Evolutionary conservation across 2,888 invertebrate species (phyloP).

Genomic region (Trachelus troglodyta): DNA sequence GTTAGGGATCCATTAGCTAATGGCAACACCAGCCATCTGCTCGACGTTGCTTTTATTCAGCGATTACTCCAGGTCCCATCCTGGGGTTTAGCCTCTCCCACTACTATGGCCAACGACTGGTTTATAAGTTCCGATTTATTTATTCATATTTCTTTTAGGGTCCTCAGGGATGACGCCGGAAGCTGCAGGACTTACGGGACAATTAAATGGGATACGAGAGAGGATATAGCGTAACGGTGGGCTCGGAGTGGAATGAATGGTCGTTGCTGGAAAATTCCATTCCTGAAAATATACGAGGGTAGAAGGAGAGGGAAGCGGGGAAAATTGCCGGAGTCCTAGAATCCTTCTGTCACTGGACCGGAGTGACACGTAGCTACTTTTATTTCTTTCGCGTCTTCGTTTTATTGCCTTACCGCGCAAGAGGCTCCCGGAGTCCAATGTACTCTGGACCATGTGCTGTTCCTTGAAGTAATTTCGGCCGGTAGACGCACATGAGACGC

Average conservation of each 20-base stretch:
- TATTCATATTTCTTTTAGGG: conserved; percentile 36
- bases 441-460: not conserved
- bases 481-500: not conserved
- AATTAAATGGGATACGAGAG: not conserved
- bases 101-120: conserved; percentile 2
- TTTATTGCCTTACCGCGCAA: not conserved
- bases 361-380: not conserved
- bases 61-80: conserved; percentile 32
- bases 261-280: not conserved
- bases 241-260: not conserved
- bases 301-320: not conserved
- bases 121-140: conserved; percentile 35
- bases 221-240: not conserved
- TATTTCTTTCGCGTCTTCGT: not conserved
- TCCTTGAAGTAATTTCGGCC: not conserved
- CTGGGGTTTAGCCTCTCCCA: conserved; percentile 32
- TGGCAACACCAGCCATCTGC: conserved; percentile 61
- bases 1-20: conserved; percentile 63
- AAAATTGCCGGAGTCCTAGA: not conserved
- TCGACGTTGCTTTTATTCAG: conserved; percentile 53
- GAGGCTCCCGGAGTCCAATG: not conserved
- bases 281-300: not conserved
- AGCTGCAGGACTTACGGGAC: not conserved
- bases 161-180: not conserved
- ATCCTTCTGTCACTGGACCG: not conserved